These are phyloP conservation scores for Xenotilapia caudafasciata DNA, from an alignment of 2,113 vertebrate genomes.

Conservation along the genomic window DNA sequence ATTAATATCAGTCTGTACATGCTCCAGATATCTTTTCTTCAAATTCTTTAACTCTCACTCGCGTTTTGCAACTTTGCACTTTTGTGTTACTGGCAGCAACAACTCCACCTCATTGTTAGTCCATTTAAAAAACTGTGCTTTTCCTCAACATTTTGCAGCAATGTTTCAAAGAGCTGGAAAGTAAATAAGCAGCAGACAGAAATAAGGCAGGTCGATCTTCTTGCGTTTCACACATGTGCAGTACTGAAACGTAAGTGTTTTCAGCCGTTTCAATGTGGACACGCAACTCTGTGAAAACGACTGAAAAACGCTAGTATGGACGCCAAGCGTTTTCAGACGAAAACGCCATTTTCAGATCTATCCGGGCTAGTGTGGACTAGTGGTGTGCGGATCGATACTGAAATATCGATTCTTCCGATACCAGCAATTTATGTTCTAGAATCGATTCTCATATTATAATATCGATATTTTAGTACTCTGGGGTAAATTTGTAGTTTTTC, in stretches of 20 bases:
- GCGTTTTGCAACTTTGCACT: neutral
- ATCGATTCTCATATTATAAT: too few relatives aligned
- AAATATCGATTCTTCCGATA: too few relatives aligned
- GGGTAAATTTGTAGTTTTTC: too few relatives aligned
- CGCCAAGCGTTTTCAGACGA: rapidly evolving
- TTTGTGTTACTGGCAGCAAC: neutral
- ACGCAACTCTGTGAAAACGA: neutral
- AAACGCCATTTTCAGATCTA: neutral
- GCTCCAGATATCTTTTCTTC: neutral
- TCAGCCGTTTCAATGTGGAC: neutral
- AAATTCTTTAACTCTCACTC: neutral
- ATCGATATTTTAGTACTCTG: too few relatives aligned
- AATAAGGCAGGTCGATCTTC: neutral
- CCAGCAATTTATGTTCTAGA: too few relatives aligned
- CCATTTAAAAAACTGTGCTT: neutral
- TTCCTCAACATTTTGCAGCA: neutral
- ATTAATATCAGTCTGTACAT: neutral
- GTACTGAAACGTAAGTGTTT: neutral
- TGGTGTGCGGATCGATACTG: too few relatives aligned
- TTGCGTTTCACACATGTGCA: neutral
- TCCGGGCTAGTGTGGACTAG: neutral
- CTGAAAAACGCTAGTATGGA: neutral
- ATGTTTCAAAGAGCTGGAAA: neutral
- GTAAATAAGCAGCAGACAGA: neutral
- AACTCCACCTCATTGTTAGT: neutral